Evolutionary conservation across 1,140 invertebrate genomes (phyloP).

Genomic region (Eumaeus atala): DNA sequence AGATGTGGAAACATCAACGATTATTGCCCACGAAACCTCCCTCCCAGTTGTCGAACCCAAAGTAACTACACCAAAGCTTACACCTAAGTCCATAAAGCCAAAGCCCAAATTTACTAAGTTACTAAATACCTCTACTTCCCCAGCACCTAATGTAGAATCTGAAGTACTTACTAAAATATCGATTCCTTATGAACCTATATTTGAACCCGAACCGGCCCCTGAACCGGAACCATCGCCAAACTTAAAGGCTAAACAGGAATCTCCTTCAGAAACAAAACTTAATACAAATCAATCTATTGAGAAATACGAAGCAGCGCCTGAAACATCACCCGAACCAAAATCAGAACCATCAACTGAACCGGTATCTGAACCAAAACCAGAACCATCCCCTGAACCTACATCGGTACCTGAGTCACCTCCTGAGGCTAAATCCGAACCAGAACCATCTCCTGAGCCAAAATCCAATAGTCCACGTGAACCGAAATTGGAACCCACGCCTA

Average conservation of each 20-base stretch:
- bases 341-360: conserved; percentile 61
- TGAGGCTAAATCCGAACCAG: conserved; percentile 66
- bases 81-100: conserved; percentile 10
- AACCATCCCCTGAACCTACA: conserved; percentile 65
- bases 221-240: conserved; percentile 36
- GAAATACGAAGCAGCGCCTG: conserved; percentile 55
- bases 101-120: conserved; percentile 11
- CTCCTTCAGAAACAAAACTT: conserved; percentile 23
- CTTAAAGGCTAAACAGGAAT: conserved; percentile 24
- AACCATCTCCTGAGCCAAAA: conserved; percentile 50
- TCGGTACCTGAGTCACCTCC: conserved; percentile 67
- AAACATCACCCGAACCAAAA: conserved; percentile 25
- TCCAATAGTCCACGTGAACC: conserved; percentile 53
- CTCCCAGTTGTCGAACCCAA: conserved; percentile 30
- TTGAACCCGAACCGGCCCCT: conserved; percentile 23
- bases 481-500: conserved; percentile 51
- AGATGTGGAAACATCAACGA: conserved; percentile 68
- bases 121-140: conserved; percentile 7
- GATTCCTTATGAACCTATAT: conserved; percentile 7
- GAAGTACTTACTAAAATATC: conserved; percentile 18
- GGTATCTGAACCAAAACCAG: conserved; percentile 59
- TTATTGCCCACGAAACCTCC: conserved; percentile 31
- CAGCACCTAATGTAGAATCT: conserved; percentile 20
- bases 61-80: background rate
- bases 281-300: conserved; percentile 28